Conservation (phyloP, 1,140 invertebrate genomes). For the Pygmarrhopalites habei region DNA sequence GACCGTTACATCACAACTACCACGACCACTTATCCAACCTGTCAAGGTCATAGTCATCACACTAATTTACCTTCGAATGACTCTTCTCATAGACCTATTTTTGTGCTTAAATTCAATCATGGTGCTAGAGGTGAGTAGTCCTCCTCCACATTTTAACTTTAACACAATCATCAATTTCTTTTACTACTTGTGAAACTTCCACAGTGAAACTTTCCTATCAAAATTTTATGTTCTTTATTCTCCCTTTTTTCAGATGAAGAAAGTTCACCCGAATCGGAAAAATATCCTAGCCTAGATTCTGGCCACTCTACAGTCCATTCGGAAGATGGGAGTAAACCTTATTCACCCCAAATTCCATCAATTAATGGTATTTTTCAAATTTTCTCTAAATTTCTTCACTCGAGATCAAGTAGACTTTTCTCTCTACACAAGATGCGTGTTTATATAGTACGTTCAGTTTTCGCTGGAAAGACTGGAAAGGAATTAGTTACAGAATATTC, state of each 20-base stretch:
- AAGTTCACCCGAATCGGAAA: slow-evolving; percentile 74
- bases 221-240: too few relatives aligned
- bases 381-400: too few relatives aligned
- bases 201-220: too few relatives aligned
- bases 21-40: not conserved
- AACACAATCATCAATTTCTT: not conserved
- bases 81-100: slow-evolving; percentile 50
- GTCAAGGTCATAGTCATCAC: not conserved
- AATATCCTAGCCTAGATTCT: slow-evolving; percentile 71
- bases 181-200: too few relatives aligned
- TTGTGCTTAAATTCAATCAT: slow-evolving; percentile 53
- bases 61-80: slow-evolving; percentile 18
- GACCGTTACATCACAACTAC: slow-evolving; percentile 17
- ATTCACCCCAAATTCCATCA: slow-evolving; percentile 55
- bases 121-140: slow-evolving; percentile 16
- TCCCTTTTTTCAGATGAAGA: slow-evolving; percentile 57
- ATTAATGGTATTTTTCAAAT: slow-evolving; percentile 43
- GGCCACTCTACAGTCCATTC: slow-evolving; percentile 84
- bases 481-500: too few relatives aligned
- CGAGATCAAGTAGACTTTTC: too few relatives aligned
- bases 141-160: too few relatives aligned
- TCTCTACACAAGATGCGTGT: too few relatives aligned
- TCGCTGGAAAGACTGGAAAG: too few relatives aligned
- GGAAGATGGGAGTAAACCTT: slow-evolving; percentile 73
- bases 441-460: too few relatives aligned